Conservation (phyloP, 2,113 vertebrate species). For the Ursus arctos region DNA sequence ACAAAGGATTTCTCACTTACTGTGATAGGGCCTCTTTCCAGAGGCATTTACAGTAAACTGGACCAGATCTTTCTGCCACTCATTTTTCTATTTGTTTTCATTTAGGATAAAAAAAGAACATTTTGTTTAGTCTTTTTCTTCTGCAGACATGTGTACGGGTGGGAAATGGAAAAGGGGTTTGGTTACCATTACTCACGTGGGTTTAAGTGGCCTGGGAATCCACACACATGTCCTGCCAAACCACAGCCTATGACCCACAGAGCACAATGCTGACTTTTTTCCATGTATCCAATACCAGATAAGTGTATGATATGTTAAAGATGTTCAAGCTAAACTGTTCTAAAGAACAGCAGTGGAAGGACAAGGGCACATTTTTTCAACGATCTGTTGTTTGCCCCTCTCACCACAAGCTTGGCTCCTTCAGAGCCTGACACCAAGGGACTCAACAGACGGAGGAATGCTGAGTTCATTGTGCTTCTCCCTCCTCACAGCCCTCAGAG, state of each 20-base stretch:
- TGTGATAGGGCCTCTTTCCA: background rate
- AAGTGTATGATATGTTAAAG: slow-evolving; percentile 34
- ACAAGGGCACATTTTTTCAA: slow-evolving; percentile 26
- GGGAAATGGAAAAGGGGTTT: slow-evolving; percentile 67
- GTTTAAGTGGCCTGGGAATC: background rate
- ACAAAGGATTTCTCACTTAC: background rate
- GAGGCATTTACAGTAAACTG: slow-evolving; percentile 72
- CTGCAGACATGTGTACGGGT: slow-evolving; percentile 57
- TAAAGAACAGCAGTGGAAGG: background rate
- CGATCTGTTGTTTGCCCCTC: background rate
- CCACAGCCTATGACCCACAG: slow-evolving; percentile 33
- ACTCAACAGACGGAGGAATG: slow-evolving; percentile 39
- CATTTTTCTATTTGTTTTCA: slow-evolving; percentile 77
- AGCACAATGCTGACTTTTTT: background rate
- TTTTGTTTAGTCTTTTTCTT: slow-evolving; percentile 82
- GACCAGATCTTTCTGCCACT: slow-evolving; percentile 63
- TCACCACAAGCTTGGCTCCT: background rate
- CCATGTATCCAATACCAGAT: background rate
- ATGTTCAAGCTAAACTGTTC: slow-evolving; percentile 14
- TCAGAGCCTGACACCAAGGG: slow-evolving; percentile 51
- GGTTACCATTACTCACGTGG: slow-evolving; percentile 74
- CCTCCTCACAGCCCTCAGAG: background rate
- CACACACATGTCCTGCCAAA: slow-evolving; percentile 38
- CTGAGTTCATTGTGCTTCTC: slow-evolving; percentile 67
- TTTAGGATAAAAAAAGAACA: slow-evolving; percentile 78